Conservation (phyloP, 2,113 vertebrate genomes). For the Ciconia maguari region DNA sequence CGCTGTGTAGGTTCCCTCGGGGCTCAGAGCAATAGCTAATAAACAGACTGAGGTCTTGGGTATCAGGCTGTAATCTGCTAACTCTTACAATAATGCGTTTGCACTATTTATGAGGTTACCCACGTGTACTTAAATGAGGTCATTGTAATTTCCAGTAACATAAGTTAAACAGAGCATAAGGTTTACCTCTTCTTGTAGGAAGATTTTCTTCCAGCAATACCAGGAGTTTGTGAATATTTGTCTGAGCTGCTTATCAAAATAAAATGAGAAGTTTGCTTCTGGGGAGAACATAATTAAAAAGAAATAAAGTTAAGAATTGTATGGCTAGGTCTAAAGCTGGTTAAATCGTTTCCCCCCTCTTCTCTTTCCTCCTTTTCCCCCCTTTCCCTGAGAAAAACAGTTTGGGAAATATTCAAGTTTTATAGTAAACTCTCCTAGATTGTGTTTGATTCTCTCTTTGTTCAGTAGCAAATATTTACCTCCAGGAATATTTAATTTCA, state of each 20-base stretch:
- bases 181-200: background rate
- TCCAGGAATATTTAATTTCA: background rate
- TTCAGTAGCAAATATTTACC: background rate
- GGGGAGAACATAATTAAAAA: background rate
- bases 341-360: accelerated
- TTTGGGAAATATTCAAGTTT: background rate
- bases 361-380: background rate
- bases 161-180: background rate
- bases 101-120: background rate
- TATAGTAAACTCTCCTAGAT: background rate
- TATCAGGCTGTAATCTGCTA: constrained; percentile 3
- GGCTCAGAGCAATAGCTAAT: background rate
- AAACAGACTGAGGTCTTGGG: background rate
- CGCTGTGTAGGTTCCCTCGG: background rate
- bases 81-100: background rate
- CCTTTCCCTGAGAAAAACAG: background rate
- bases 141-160: background rate
- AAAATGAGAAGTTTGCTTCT: background rate
- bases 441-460: background rate
- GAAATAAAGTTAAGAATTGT: background rate
- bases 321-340: background rate
- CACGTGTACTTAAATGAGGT: background rate
- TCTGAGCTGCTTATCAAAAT: background rate
- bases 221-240: background rate
- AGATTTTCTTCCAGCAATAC: background rate